Evolutionary conservation across 2,888 invertebrate species (phyloP).

Genomic region (Drosophila colorata): DNA sequence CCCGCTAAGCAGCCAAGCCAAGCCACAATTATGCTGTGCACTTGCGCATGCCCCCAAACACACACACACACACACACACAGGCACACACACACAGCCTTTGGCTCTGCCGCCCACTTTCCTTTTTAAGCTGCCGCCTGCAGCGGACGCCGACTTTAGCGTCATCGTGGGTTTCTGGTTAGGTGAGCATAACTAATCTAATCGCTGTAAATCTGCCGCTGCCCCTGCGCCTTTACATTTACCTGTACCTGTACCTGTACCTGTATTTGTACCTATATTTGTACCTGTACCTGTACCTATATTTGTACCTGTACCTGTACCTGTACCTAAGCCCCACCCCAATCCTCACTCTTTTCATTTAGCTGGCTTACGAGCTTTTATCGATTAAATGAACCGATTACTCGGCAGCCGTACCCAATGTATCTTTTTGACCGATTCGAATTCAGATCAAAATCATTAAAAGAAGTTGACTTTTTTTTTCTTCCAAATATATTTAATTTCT

Average conservation of each 20-base stretch:
- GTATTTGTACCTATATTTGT: too few species aligned
- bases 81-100: neutral
- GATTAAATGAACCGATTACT: neutral
- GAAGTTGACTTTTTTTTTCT: too few species aligned
- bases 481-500: too few species aligned
- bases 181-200: slow-evolving; percentile 77
- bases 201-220: slow-evolving; percentile 45
- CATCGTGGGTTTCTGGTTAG: slow-evolving; percentile 57
- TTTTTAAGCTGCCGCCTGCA: slow-evolving; percentile 72
- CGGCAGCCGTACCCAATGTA: too few species aligned
- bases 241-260: neutral
- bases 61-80: slow-evolving; percentile 2
- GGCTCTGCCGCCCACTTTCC: slow-evolving; percentile 67
- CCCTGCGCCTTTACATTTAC: too few species aligned
- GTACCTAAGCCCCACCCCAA: too few species aligned
- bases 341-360: neutral
- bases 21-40: slow-evolving; percentile 64
- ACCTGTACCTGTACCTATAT: neutral
- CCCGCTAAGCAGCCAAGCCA: slow-evolving; percentile 27
- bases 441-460: neutral
- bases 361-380: neutral
- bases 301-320: neutral
- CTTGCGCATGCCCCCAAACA: slow-evolving; percentile 22
- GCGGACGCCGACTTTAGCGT: slow-evolving; percentile 20
- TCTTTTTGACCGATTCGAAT: neutral